A percentile compares a stretch with the other conserved stretches of the same genome.
These are phyloP conservation scores for Pungitius pungitius DNA, from an alignment of 2,113 vertebrate genomes.

Conservation along the genomic window DNA sequence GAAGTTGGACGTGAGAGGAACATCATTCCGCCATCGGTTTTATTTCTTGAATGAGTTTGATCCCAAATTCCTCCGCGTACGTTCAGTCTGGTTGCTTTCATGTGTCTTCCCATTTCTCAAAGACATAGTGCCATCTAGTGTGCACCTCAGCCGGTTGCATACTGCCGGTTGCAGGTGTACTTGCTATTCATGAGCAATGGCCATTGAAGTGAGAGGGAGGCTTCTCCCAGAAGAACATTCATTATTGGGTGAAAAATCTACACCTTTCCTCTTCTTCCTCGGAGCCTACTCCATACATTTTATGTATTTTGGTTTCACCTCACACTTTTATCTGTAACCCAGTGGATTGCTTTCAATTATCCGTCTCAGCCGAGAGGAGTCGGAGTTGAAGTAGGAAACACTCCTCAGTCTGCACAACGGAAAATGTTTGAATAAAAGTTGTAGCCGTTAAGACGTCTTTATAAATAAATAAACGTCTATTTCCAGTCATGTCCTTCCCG, in stretches of 20 bases:
- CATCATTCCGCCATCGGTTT: slow-evolving; percentile 21
- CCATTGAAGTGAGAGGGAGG: slow-evolving; percentile 31
- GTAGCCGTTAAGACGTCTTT: too few species aligned
- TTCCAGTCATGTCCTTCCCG: neutral
- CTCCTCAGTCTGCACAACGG: neutral
- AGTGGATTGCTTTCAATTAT: neutral
- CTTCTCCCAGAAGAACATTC: slow-evolving; percentile 41
- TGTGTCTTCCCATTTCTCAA: slow-evolving; percentile 3
- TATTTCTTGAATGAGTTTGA: slow-evolving; percentile 2
- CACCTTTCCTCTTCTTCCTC: neutral
- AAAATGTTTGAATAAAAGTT: neutral
- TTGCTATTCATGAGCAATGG: slow-evolving; percentile 50
- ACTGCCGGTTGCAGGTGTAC: slow-evolving; percentile 1
- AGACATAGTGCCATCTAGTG: slow-evolving; percentile 75
- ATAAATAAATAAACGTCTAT: slow-evolving; percentile 5
- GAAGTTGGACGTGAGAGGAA: slow-evolving; percentile 10
- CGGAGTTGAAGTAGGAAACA: slow-evolving; percentile 1
- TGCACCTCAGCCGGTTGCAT: neutral
- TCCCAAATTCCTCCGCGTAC: neutral
- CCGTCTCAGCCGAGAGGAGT: neutral
- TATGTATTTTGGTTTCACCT: neutral
- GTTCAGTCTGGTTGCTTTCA: neutral
- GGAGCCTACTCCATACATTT: slow-evolving; percentile 5
- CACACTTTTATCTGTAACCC: neutral
- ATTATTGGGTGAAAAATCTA: slow-evolving; percentile 29